Base-by-base conservation (phyloP, 2,888 invertebrate genomes). In the Macrosoma leucophasiata region DNA sequence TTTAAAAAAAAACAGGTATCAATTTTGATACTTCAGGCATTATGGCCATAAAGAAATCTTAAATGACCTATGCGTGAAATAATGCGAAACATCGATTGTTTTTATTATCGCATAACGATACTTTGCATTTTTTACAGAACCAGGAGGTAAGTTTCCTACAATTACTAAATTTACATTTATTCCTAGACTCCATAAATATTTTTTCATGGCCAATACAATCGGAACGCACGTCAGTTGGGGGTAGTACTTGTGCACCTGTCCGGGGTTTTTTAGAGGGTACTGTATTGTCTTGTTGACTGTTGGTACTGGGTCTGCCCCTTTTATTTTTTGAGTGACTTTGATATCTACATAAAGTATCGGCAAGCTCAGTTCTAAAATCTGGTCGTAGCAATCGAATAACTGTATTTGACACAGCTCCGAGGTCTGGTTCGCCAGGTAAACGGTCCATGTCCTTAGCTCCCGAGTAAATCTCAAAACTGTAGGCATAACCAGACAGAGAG, bases 191-290 rank as follows among this genome's bases (percentile, higher is more conserved):
- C 41, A 49, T 44, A 52, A 46, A 54, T 36, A 49, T 47, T 49
- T 53, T 52, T 43, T 57, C 52, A 54, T 56, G 52, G 7, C 52
- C 51, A 41, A 57, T 41, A 44, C 45, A 34, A 54, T 57, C 51
- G 46, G 21, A 49, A 50, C 54, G 51, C 33, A 57, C 48, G 39
- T 58, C 56, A 41, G 44, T 50, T 28, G 46, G 33, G 38, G 44
- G 50, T 41, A 53, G 39, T 26, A 50, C 50, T 48, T 53, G 55
- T 40, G 37, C 46, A 52, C 50, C 50, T 36, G 45, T 36, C 45
- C 48, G 45, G 24, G 45, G 47, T 52, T 25, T 52, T 53, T 53
- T 45, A 44, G 49, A 50, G 28, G 52, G 42, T 46, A 39, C 48
- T 41, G 40, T 39, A 39, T 21, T 45, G 8, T 46, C 43, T 51